A percentile compares a stretch with the other conserved stretches of the same genome.
Conservation (phyloP, 2,797 vertebrate species). For the Cottoperca gobio region DNA sequence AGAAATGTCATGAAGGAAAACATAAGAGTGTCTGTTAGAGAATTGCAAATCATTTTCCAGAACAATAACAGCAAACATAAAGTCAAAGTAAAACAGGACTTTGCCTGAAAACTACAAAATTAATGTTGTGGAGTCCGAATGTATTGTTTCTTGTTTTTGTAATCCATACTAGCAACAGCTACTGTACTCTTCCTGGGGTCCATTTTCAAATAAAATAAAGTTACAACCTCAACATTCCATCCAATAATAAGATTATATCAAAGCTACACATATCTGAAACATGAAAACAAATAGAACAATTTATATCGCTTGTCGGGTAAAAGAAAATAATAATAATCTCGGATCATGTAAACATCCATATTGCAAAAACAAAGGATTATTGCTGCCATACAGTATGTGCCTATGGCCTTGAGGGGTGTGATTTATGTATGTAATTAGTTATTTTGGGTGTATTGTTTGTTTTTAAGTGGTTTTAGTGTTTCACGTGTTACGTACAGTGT, state of each 20-base stretch:
- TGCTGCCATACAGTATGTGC: background rate
- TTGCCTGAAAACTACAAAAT: background rate
- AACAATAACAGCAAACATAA: background rate
- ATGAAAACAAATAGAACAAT: background rate
- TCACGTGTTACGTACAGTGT: background rate
- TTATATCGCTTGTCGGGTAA: background rate
- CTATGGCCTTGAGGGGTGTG: background rate
- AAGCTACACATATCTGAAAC: background rate
- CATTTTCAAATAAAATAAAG: background rate
- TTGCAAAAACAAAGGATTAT: background rate
- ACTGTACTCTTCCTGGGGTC: background rate
- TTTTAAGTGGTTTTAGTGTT: background rate
- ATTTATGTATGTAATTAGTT: background rate
- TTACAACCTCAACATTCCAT: background rate
- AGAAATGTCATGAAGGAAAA: background rate
- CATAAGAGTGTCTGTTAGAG: background rate
- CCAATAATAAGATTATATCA: background rate
- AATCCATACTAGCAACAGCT: background rate
- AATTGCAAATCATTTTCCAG: background rate
- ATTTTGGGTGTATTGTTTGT: background rate
- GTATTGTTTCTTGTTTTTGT: background rate
- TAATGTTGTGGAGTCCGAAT: background rate
- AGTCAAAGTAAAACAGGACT: background rate
- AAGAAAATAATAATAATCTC: background rate
- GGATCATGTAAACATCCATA: background rate